Evolutionary conservation across 1,140 invertebrate species (phyloP), one percentile per base, ranked within the genome.

Genomic region (Sipha flava): DNA sequence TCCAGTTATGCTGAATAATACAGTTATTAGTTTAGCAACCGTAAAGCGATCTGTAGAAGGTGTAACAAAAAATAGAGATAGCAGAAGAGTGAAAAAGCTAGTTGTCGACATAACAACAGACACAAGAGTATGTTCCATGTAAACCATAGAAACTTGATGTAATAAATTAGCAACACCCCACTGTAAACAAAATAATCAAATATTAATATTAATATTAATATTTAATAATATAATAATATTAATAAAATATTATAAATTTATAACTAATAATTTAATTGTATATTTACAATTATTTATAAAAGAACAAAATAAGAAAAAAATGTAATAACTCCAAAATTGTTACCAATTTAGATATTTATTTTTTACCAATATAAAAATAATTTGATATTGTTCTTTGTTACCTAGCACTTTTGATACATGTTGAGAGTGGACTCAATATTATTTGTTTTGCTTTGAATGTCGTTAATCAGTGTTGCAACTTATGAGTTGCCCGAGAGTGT

Each of bases 81-180:
- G 88, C 29, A 94, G 86, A 31, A 96, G 87, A 7, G 93, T 95
- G 83, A 96, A 95, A 57, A 96, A 87, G 83, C 92, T 92, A 34
- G 94, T 94, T 9, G 92, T 91, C 2, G 93, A 94, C 37, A 92
- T 94, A 66, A 96, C 85, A 59, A 95, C 89, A 84, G 92, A 93
- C 68, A 95, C 90, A 83, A 95, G 87, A 81, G 91, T 90, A 73
- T 91, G 88, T 86, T 95, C 91, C 16, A 92, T 92, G 84, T 91
- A 87, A 37, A 89, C 87, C 79, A 95, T 85, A 34, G 94, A 93
- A 82, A 92, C 87, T 86, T 95, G 93, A 86, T 93, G 94, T 45
- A 90, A 90, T 83, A 93, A 93, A 86, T 93, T 94, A 14, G 91
- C 93, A 82, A 91, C 83, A 86, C 95, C 95, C 92, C 93, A 95